These are phyloP conservation scores for Aphrophora alni DNA, from an alignment of 2,888 invertebrate species.

Conservation along the genomic window DNA sequence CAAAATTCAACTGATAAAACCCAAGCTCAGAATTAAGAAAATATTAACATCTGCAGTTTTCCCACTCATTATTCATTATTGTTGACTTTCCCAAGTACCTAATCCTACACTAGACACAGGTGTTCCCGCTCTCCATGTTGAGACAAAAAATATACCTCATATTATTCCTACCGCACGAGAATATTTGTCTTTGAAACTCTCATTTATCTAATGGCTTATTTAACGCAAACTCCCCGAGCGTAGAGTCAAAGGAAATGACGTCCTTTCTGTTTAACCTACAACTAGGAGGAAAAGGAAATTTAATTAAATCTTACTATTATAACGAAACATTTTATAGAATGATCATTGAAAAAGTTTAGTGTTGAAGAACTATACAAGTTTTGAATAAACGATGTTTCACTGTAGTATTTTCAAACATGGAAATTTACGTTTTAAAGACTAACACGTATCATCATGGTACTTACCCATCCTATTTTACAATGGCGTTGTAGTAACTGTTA, in stretches of 20 bases:
- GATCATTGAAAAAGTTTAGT: too few relatives aligned
- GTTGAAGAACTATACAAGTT: too few relatives aligned
- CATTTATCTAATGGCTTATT: conserved; percentile 9
- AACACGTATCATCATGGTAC: too few relatives aligned
- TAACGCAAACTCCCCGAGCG: background rate
- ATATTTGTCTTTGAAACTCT: background rate
- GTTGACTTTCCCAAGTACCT: background rate
- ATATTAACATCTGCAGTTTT: background rate
- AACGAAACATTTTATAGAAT: too few relatives aligned
- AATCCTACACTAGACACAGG: background rate
- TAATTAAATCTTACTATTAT: too few relatives aligned
- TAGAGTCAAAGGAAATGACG: background rate
- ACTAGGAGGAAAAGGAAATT: background rate
- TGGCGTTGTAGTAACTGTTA: too few relatives aligned
- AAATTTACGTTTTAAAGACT: too few relatives aligned
- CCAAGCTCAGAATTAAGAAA: background rate
- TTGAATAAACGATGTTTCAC: too few relatives aligned
- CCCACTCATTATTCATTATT: background rate
- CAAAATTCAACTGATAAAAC: too few relatives aligned
- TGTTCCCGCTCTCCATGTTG: background rate
- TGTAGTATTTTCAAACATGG: too few relatives aligned
- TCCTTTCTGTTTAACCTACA: background rate
- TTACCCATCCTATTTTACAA: too few relatives aligned
- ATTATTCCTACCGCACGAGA: background rate
- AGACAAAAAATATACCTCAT: background rate